Base-by-base conservation (phyloP, 2,797 vertebrate genomes). In the Tapirus indicus region DNA sequence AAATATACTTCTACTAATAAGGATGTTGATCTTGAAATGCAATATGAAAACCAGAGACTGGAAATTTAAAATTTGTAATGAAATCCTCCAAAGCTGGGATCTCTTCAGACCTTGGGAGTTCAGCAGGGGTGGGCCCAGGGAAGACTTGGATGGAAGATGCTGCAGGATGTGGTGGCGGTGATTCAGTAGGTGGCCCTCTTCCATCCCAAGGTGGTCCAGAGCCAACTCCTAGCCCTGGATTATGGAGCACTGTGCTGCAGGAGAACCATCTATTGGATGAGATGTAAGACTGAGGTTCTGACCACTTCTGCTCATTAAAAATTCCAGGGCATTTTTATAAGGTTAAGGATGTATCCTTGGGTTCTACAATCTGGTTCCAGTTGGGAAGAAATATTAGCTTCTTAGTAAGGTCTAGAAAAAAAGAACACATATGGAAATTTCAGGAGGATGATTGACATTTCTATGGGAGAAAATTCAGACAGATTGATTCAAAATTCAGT, bases 21-120 rank as follows among this genome's bases (percentile, higher is more conserved):
- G 64, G 91, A 94, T 97, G 97, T 97, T 97, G 97, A 97, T 97
- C 89, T 98, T 98, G 97, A 97, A 97, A 97, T 93, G 96, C 74
- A 97, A 94, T 94, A 97, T 92, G 96, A 96, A 98, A 97, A 88
- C 94, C 97, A 94, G 88, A 95, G 88, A 84, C 88, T 97, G 95
- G 93, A 97, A 95, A 96, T 95, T 97, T 94, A 85, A 79, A 97
- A 95, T 91, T 60, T 94, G 92, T 85, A 92, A 92, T 58, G 80
- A 96, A 96, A 93, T 75, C 54, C 94, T 83, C 23, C 94, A n/a
- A 96, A 58, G 79, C 85, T 72, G 52, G 84, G 95, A 97, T 94
- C 90, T 92, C 85, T 86, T 91, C 69, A 87, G 97, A 91, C 91
- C 78, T 80, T 44, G 69, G 79, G 91, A 71, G 71, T 92, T 88